Evolutionary conservation across 2,113 vertebrate species (phyloP).

Genomic region (Lipophrys pholis): DNA sequence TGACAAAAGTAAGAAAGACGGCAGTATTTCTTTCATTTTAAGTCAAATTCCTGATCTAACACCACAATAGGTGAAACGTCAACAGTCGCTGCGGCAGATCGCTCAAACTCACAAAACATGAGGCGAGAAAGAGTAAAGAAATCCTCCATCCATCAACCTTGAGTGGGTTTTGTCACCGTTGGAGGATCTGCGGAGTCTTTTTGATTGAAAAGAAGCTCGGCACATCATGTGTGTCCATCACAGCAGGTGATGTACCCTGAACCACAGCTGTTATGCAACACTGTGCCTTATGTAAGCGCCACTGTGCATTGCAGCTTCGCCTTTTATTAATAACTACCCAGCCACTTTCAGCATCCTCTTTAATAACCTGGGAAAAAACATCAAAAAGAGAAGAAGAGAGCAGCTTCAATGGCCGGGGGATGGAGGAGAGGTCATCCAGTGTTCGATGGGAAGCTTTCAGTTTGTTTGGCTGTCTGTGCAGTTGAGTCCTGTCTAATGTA

Average conservation of each 20-base stretch:
- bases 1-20: no score
- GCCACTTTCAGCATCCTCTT: not conserved
- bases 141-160: not conserved
- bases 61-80: no score
- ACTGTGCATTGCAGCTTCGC: slow-evolving; percentile 1
- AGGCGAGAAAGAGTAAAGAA: not conserved
- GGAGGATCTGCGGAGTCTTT: slow-evolving; percentile 8
- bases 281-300: slow-evolving; percentile 59
- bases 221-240: slow-evolving; percentile 12
- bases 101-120: not conserved
- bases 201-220: slow-evolving; percentile 11
- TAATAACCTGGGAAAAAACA: slow-evolving; percentile 33
- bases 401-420: slow-evolving; percentile 22
- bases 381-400: not conserved
- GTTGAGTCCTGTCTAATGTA: slow-evolving; percentile 37
- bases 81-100: no score
- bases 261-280: slow-evolving; percentile 60
- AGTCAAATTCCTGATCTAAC: no score
- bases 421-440: not conserved
- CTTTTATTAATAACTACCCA: slow-evolving; percentile 44
- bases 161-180: not conserved
- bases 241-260: slow-evolving; percentile 48
- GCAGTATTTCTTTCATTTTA: no score
- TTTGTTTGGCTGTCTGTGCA: slow-evolving; percentile 43
- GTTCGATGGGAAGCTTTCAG: slow-evolving; percentile 18